phyloP scores from a whole-genome alignment of 2,113 vertebrate genomes.

The Alexandromys fortis region DNA sequence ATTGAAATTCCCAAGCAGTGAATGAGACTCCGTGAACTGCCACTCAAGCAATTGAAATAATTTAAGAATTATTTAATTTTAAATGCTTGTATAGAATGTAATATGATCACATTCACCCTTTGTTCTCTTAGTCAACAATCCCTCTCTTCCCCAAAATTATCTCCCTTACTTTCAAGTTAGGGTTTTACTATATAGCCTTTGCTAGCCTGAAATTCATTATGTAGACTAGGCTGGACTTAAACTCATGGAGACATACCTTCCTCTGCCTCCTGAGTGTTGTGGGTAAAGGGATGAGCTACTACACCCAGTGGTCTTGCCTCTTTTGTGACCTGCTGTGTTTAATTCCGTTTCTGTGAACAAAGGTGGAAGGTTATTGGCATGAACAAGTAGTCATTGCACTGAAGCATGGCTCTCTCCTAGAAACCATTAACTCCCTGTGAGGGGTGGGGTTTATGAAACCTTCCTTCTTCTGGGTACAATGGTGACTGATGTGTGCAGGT shows the following conservation, averaged over 20 bases:
- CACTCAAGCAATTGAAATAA: not conserved
- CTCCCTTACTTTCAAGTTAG: not conserved
- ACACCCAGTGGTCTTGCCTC: not conserved
- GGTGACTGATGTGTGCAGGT: not conserved
- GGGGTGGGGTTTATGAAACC: not conserved
- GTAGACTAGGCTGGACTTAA: not conserved
- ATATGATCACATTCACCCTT: not conserved
- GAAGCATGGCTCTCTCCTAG: not conserved
- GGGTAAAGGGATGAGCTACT: not conserved
- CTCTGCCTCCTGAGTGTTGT: not conserved
- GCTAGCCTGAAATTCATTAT: not conserved
- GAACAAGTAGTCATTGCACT: not conserved
- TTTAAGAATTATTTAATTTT: not conserved
- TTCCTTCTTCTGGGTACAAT: not conserved
- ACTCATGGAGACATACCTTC: not conserved
- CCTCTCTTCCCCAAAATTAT: not conserved
- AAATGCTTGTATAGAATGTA: not conserved
- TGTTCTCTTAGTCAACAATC: not conserved
- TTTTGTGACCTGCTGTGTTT: not conserved
- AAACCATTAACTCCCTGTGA: not conserved
- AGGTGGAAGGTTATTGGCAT: too few relatives aligned
- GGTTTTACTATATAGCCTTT: not conserved
- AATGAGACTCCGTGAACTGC: not conserved
- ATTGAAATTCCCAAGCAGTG: not conserved
- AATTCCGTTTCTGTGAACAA: not conserved